These are phyloP conservation scores for Andrena haemorrhoa DNA, from an alignment of 2,888 invertebrate species.

Conservation along the genomic window DNA sequence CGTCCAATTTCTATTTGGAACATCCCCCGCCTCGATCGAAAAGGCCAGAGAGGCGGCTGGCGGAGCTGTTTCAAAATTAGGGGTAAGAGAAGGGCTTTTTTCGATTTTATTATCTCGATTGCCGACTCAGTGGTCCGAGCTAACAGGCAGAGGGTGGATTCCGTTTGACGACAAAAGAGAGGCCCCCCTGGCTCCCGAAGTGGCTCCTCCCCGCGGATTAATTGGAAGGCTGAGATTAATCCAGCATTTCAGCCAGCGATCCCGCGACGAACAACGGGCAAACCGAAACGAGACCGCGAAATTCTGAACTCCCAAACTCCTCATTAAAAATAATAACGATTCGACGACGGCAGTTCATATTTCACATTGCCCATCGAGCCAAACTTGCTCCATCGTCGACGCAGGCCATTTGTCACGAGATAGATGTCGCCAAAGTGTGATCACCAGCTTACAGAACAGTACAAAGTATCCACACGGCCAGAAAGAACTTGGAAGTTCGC, in stretches of 20 bases:
- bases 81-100: conserved; percentile 62
- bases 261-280: too few species aligned
- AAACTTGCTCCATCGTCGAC: too few species aligned
- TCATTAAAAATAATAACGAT: too few species aligned
- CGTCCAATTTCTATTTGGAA: not conserved
- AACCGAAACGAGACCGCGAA: not conserved
- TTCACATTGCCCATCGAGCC: too few species aligned
- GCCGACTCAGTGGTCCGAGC: conserved; percentile 71
- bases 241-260: not conserved
- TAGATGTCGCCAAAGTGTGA: too few species aligned
- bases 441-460: too few species aligned
- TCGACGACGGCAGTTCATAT: too few species aligned
- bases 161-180: conserved; percentile 57
- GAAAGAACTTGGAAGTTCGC: not conserved
- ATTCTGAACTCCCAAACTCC: not conserved
- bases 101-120: conserved; percentile 78
- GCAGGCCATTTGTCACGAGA: too few species aligned
- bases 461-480: not conserved
- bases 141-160: conserved; percentile 34
- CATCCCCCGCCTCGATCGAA: too few species aligned
- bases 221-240: conserved; percentile 67
- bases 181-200: conserved; percentile 36
- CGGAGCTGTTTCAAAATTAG: conserved; percentile 67
- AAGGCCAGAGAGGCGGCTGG: conserved; percentile 30
- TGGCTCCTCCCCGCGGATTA: conserved; percentile 41